phyloP scores from a whole-genome alignment of 2,797 vertebrate genomes.

The Pseudomugil tenellus region DNA sequence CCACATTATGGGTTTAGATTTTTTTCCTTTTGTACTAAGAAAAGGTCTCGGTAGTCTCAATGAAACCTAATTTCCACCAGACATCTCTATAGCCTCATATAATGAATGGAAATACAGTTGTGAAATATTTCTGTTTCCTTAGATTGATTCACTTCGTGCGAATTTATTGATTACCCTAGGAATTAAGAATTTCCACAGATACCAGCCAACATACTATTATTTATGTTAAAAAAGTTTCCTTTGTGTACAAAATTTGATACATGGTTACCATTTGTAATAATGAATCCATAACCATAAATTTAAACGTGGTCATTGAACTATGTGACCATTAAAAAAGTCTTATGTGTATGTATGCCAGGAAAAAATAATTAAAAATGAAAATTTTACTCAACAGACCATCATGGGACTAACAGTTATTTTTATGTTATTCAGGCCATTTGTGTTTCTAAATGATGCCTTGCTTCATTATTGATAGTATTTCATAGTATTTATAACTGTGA shows the following conservation, averaged over 20 bases:
- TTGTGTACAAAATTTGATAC: too few species aligned
- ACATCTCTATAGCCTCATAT: background rate
- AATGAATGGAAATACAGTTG: background rate
- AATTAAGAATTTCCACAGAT: too few species aligned
- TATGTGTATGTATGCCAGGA: too few species aligned
- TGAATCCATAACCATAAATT: background rate
- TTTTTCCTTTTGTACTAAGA: background rate
- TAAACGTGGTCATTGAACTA: background rate
- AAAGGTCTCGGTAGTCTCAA: background rate
- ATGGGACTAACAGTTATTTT: too few species aligned
- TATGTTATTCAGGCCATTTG: background rate
- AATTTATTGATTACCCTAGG: too few species aligned
- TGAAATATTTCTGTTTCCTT: too few species aligned
- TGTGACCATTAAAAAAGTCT: too few species aligned
- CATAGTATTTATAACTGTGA: background rate
- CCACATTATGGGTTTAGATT: too few species aligned
- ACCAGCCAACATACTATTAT: too few species aligned
- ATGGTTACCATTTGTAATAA: background rate
- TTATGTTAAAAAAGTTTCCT: too few species aligned
- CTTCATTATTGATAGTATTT: slow-evolving; percentile 6
- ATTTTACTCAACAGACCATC: background rate
- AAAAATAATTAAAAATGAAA: too few species aligned
- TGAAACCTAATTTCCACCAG: background rate
- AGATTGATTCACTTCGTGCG: too few species aligned
- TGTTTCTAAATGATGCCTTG: background rate